These are phyloP conservation scores for Dryococelus australis DNA, from an alignment of 2,888 invertebrate species.

Conservation along the genomic window DNA sequence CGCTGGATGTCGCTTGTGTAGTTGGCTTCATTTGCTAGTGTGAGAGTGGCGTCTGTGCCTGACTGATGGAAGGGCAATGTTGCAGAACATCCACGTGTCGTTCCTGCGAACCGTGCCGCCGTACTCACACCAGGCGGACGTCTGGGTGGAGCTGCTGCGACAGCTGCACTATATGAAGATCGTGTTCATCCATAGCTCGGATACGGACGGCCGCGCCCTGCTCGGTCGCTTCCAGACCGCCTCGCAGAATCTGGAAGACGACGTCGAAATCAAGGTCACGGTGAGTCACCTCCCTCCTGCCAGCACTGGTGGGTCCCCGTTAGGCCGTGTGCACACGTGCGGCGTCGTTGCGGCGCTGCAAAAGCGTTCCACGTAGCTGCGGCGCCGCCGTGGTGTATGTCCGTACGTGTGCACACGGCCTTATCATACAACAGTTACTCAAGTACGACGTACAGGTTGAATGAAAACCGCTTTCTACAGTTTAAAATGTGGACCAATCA, in stretches of 20 bases:
- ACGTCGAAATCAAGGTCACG: slow-evolving; percentile 88
- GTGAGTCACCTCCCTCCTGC: slow-evolving; percentile 52
- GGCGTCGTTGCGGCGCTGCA: too few relatives aligned
- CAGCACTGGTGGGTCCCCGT: slow-evolving; percentile 40
- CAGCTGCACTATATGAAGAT: slow-evolving; percentile 92
- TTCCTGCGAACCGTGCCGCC: slow-evolving; percentile 97
- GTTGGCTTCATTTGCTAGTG: too few relatives aligned
- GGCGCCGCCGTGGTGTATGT: too few relatives aligned
- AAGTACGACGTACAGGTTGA: too few relatives aligned
- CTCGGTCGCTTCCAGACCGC: slow-evolving; percentile 93
- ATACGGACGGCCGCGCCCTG: slow-evolving; percentile 93
- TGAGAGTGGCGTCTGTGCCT: too few relatives aligned
- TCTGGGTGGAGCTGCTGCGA: slow-evolving; percentile 94
- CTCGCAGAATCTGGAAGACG: slow-evolving; percentile 90
- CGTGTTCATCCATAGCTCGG: slow-evolving; percentile 94
- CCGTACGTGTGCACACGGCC: too few relatives aligned
- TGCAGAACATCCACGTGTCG: slow-evolving; percentile 93
- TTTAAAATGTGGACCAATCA: too few relatives aligned
- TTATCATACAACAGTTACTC: too few relatives aligned
- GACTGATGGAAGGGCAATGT: slow-evolving; percentile 39
- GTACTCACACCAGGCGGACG: slow-evolving; percentile 98
- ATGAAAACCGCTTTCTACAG: too few relatives aligned
- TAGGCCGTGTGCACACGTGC: too few relatives aligned
- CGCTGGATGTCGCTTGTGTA: neutral
- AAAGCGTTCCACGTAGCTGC: too few relatives aligned